Conservation (phyloP, 1,140 invertebrate species). For the Drosophila nannoptera region DNA sequence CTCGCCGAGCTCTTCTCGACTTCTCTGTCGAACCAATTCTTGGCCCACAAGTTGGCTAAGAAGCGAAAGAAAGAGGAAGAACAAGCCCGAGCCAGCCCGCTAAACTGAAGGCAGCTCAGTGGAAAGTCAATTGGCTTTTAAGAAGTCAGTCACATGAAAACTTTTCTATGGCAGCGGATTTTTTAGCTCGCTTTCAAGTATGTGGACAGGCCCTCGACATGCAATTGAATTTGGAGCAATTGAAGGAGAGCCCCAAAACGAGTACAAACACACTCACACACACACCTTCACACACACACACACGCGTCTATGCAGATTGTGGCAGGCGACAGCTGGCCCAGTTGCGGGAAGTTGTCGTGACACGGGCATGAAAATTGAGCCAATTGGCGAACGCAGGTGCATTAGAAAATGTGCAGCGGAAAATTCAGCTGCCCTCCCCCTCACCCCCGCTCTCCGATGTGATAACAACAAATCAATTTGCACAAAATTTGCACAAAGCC, state of each 20-base stretch:
- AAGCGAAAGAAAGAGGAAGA: too few species aligned
- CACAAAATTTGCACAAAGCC: conserved; percentile 72
- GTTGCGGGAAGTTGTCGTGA: conserved; percentile 66
- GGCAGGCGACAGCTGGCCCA: conserved; percentile 64
- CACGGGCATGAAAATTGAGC: conserved; percentile 69
- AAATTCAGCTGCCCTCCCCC: conserved; percentile 1
- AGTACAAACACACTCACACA: conserved; percentile 29
- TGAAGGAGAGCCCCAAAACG: conserved; percentile 46
- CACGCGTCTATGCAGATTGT: background rate
- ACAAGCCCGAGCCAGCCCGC: conserved; percentile 3
- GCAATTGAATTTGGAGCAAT: conserved; percentile 72
- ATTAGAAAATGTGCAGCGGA: conserved; percentile 70
- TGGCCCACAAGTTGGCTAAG: conserved; percentile 26
- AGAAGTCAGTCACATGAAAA: conserved; percentile 69
- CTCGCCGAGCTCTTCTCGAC: conserved; percentile 25
- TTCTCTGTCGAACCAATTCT: too few species aligned
- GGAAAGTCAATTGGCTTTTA: conserved; percentile 73
- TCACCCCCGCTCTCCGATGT: conserved; percentile 22
- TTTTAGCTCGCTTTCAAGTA: conserved; percentile 46
- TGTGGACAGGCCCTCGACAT: conserved; percentile 50
- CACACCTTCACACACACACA: conserved; percentile 7
- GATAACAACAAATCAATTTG: conserved; percentile 78
- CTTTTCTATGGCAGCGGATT: conserved; percentile 41
- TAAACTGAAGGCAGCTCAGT: conserved; percentile 45
- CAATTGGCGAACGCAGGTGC: conserved; percentile 69